These are phyloP conservation scores for Penelope pileata DNA, from an alignment of 2,113 vertebrate species.

Conservation along the genomic window DNA sequence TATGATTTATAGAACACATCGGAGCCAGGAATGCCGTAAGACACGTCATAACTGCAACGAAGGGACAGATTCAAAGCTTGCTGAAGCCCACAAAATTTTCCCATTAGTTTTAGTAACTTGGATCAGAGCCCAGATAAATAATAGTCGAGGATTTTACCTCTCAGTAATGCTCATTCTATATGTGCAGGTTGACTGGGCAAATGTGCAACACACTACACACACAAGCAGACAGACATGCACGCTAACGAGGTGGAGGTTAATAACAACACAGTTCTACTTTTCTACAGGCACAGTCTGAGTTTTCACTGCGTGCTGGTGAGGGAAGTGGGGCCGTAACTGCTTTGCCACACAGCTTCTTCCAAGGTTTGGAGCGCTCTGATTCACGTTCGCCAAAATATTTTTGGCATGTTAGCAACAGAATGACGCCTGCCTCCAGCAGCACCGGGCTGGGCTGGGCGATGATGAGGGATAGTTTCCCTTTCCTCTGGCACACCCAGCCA, in stretches of 20 bases:
- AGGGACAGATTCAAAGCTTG: background rate
- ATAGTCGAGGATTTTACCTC: background rate
- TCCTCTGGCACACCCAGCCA: conserved; percentile 40
- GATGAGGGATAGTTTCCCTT: conserved; percentile 4
- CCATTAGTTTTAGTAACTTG: background rate
- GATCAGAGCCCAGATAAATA: background rate
- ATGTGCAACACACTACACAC: background rate
- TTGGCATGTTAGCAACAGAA: background rate
- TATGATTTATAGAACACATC: background rate
- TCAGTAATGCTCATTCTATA: background rate
- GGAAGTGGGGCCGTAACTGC: background rate
- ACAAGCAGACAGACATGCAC: background rate
- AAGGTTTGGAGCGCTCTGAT: accelerated
- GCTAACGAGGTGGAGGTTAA: background rate
- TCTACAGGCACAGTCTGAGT: background rate
- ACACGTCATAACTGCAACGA: background rate
- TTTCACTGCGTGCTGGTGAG: background rate
- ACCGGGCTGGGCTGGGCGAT: background rate
- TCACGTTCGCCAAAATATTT: background rate
- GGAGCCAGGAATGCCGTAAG: background rate
- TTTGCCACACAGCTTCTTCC: background rate
- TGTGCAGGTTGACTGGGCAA: background rate
- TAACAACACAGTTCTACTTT: background rate
- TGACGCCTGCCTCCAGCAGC: background rate
- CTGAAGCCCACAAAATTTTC: background rate